phyloP scores from a whole-genome alignment of 2,797 vertebrate species.

The Hemitrygon akajei region DNA sequence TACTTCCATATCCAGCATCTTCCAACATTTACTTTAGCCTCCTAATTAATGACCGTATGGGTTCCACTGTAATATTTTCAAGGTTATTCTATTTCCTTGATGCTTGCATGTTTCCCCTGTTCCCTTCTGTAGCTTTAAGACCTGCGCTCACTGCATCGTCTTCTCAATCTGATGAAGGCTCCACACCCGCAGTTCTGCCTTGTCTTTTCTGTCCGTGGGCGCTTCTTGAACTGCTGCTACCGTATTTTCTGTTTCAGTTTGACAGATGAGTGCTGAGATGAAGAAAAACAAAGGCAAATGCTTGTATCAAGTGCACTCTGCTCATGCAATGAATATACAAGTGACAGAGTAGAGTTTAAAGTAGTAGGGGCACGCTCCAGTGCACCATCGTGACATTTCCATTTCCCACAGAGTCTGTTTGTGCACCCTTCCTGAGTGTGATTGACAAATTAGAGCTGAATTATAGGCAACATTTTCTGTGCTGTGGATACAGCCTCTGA shows the following conservation, averaged over 20 bases:
- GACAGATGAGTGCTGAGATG: neutral
- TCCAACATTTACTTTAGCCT: no score
- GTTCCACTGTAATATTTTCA: neutral
- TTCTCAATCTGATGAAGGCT: neutral
- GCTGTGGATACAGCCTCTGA: neutral
- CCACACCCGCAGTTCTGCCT: neutral
- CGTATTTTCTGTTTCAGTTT: neutral
- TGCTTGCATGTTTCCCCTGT: neutral
- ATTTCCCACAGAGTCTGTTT: conserved; percentile 2
- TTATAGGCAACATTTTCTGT: conserved; percentile 17
- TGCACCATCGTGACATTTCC: neutral
- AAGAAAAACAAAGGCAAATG: neutral
- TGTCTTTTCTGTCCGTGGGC: neutral
- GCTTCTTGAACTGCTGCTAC: neutral
- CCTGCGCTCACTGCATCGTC: neutral
- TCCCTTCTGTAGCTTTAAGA: neutral
- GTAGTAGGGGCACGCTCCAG: neutral
- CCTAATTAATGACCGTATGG: neutral
- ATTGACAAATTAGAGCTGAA: conserved; percentile 14
- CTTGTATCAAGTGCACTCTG: neutral
- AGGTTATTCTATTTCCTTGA: neutral
- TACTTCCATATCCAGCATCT: no score
- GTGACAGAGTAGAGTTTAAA: neutral
- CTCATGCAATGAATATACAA: neutral
- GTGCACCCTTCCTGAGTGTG: neutral